Base-by-base conservation (phyloP, 2,888 invertebrate species). In the Noctua pronuba region DNA sequence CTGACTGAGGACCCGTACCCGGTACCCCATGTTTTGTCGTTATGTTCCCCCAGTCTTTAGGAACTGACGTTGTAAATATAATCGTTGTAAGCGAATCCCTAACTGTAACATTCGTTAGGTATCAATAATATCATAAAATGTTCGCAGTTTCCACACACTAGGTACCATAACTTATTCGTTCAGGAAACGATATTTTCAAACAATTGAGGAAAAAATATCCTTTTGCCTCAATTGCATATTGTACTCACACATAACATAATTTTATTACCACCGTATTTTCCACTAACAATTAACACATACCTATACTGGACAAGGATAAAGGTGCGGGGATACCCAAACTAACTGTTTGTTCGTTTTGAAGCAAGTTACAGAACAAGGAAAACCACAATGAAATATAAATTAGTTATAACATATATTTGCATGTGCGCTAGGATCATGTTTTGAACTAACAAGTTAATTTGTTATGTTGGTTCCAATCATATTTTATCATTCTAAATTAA, bases 231-330 rank as follows among this genome's bases (percentile, higher is more conserved):
- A n/a, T n/a, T n/a, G n/a, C n/a, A n/a, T n/a, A n/a, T n/a, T n/a
- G n/a, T n/a, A n/a, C n/a, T n/a, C n/a, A n/a, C n/a, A n/a, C n/a
- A n/a, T n/a, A n/a, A n/a, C n/a, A n/a, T n/a, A n/a, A n/a, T n/a
- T 38, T 21, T 24, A 60, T n/a, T 35, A 46, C 28, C 35, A 1
- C 16, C 7, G 41, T 49, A 58, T 18, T 38, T 38, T 44, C 4
- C 16, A 8, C 4, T 35, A 28, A 44, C n/a, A 16, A n/a, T 31
- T 31, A 21, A 3, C 18, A 60, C 60, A 31, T 60, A 58, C 16
- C 28, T 28, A 21, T 4, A 18, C 8, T n/a, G 75, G 44, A 35
- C 24, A 46, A 46, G 76, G 75, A 75, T 31, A 76, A 75, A 58
- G 11, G 0, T 38, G 13, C 7, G 24, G 18, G 11, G 7, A 46